Conservation (phyloP, 2,113 vertebrate species). For the Neogale vison region DNA sequence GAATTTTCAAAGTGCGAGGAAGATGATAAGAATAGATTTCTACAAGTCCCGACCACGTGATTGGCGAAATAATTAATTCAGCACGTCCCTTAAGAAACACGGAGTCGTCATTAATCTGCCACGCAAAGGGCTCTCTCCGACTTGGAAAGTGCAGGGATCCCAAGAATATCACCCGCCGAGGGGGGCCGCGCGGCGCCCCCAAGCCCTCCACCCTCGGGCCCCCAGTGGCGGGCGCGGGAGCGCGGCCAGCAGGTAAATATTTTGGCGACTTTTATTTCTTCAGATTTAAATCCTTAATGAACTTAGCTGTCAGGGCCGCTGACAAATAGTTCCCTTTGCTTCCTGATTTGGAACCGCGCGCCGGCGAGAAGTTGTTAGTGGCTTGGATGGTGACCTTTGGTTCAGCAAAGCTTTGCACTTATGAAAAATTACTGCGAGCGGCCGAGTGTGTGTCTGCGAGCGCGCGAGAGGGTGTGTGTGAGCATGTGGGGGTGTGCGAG, state of each 20-base stretch:
- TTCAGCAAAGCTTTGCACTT: constrained; percentile 84
- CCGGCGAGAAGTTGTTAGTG: constrained; percentile 88
- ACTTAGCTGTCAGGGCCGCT: constrained; percentile 95
- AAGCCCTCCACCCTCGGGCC: constrained; percentile 90
- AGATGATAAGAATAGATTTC: constrained; percentile 97
- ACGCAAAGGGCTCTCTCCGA: constrained; percentile 99
- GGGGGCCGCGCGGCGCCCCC: constrained; percentile 89
- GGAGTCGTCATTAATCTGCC: constrained; percentile 99
- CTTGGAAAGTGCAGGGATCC: constrained; percentile 99
- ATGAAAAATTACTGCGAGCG: constrained; percentile 78
- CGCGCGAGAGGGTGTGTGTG: neutral
- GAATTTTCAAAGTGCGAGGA: constrained; percentile 91
- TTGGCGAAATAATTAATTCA: constrained; percentile 99
- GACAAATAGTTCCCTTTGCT: constrained; percentile 95
- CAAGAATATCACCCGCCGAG: constrained; percentile 98
- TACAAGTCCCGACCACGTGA: constrained; percentile 98
- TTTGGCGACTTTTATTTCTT: constrained; percentile 92
- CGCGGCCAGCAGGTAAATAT: constrained; percentile 96
- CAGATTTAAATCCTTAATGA: constrained; percentile 92
- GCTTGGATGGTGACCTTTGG: constrained; percentile 88
- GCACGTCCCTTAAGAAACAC: constrained; percentile 99
- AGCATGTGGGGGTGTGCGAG: neutral
- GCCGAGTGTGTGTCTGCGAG: constrained; percentile 49
- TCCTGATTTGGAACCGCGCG: constrained; percentile 88
- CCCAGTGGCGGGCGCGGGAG: constrained; percentile 91